Conservation (phyloP, 2,888 invertebrate species). For the Copidosoma aretas region DNA sequence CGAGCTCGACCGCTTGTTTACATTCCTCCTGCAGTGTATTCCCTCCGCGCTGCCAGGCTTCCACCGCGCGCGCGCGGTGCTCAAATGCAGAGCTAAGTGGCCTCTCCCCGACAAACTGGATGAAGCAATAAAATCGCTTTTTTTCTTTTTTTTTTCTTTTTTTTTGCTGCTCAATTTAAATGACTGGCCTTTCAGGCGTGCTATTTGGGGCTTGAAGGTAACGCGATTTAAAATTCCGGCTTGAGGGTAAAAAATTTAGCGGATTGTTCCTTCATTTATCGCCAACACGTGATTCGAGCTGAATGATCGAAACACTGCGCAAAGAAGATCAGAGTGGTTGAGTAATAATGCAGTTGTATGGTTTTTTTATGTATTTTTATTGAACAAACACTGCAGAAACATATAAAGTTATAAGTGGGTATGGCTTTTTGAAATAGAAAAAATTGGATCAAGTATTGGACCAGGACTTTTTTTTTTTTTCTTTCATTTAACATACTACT, state of each 20-base stretch:
- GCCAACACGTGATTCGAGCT: too few relatives aligned
- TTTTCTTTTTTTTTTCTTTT: not conserved
- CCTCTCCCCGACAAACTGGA: not conserved
- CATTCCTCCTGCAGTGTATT: not conserved
- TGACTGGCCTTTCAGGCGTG: too few relatives aligned
- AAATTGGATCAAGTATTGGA: slow-evolving; percentile 31
- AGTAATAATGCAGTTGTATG: not conserved
- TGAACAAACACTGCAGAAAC: slow-evolving; percentile 41
- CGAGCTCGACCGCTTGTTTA: not conserved
- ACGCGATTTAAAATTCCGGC: too few relatives aligned
- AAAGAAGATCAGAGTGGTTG: too few relatives aligned
- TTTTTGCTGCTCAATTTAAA: not conserved
- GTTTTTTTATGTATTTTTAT: slow-evolving; percentile 38
- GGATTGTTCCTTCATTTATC: too few relatives aligned
- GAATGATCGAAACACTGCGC: too few relatives aligned
- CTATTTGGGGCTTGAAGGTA: too few relatives aligned
- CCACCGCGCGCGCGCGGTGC: not conserved
- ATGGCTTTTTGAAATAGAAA: slow-evolving; percentile 39
- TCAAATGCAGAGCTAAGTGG: not conserved
- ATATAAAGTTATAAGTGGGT: slow-evolving; percentile 33
- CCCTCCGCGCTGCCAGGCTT: not conserved
- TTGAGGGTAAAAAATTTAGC: too few relatives aligned
- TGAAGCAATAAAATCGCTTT: not conserved
- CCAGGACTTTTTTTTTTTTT: not conserved
- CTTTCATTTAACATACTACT: slow-evolving; percentile 19